Percentiles rank a stretch among this genome's conserved stretches.
Evolutionary conservation across 2,888 invertebrate species (phyloP).

Genomic region (Diploptera punctata): DNA sequence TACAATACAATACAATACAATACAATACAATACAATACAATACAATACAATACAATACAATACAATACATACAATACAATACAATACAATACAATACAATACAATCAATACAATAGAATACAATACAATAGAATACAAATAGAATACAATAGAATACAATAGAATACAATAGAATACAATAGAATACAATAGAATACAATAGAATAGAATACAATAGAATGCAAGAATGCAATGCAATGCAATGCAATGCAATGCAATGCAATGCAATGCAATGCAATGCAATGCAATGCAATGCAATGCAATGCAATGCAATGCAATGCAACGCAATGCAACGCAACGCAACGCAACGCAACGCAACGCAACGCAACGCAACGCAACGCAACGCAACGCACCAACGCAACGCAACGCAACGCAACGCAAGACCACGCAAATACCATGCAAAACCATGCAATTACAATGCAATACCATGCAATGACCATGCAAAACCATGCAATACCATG

Average conservation of each 20-base stretch:
- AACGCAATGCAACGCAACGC: background rate
- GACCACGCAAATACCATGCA: background rate
- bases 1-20: too few species aligned
- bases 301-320: background rate
- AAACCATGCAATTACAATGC: background rate
- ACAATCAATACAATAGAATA: too few species aligned
- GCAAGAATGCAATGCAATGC: background rate
- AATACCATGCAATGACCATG: background rate
- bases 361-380: background rate
- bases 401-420: background rate
- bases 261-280: background rate
- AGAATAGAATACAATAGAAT: background rate
- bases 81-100: too few species aligned
- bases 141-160: background rate
- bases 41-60: too few species aligned
- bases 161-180: too few species aligned
- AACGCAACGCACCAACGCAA: background rate
- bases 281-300: background rate
- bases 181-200: background rate
- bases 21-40: too few species aligned
- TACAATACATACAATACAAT: too few species aligned
- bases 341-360: background rate
- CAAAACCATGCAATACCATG: background rate
- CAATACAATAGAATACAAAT: background rate
- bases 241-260: background rate